Conservation (phyloP, 2,113 vertebrate genomes). For the Neolamprologus modestus region DNA sequence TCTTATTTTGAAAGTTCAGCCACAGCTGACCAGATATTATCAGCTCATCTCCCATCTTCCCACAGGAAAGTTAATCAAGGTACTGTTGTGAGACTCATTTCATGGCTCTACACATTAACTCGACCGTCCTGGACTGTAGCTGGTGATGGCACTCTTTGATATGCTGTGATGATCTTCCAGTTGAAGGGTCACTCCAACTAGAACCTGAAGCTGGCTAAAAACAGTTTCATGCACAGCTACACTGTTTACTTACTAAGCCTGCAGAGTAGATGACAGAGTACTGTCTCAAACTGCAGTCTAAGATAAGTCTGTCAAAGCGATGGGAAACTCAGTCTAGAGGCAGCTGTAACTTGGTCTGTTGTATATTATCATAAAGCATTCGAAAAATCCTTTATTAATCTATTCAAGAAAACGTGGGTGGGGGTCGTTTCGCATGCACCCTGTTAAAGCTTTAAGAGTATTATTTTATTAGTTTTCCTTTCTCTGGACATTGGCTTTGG, state of each 20-base stretch:
- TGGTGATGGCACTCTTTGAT: neutral
- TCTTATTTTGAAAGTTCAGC: neutral
- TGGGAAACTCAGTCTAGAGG: neutral
- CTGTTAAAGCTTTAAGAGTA: neutral
- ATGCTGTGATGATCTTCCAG: neutral
- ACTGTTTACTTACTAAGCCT: neutral
- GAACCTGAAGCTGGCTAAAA: neutral
- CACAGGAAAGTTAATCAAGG: neutral
- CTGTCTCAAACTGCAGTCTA: neutral
- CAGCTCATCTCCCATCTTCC: neutral
- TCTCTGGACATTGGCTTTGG: neutral
- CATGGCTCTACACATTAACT: neutral
- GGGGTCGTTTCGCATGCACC: accelerated
- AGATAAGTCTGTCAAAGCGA: neutral
- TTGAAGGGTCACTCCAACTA: neutral
- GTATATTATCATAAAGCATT: neutral
- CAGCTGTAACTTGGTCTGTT: neutral
- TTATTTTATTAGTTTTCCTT: neutral
- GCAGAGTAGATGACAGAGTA: accelerated
- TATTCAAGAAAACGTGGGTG: neutral
- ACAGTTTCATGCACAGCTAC: neutral
- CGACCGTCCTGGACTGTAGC: neutral
- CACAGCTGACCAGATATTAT: neutral
- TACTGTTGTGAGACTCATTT: neutral
- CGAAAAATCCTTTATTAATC: neutral